phyloP scores from a whole-genome alignment of 1,140 invertebrate genomes.

The Homarus americanus region DNA sequence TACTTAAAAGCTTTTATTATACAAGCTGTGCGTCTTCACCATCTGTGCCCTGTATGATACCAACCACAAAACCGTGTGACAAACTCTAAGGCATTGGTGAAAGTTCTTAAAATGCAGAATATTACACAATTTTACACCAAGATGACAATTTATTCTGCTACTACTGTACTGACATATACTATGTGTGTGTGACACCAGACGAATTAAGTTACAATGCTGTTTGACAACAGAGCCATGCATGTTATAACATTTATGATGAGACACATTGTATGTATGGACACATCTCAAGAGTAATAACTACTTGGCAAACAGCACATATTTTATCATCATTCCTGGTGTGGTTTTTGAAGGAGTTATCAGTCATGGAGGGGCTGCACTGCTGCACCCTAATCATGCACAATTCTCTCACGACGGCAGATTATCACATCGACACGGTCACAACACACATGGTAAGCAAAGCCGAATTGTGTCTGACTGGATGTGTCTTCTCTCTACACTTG shows the following conservation, averaged over 20 bases:
- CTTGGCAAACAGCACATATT: not conserved
- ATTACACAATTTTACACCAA: not conserved
- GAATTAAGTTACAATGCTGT: not conserved
- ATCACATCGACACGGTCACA: not conserved
- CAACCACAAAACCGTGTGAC: too few relatives aligned
- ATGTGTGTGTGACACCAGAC: not conserved
- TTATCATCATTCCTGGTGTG: not conserved
- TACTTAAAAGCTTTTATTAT: not conserved
- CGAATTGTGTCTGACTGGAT: not conserved
- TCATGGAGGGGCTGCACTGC: not conserved
- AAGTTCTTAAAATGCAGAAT: too few relatives aligned
- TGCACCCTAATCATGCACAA: not conserved
- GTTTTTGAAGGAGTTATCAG: not conserved
- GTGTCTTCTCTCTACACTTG: not conserved
- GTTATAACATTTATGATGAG: not conserved
- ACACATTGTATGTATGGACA: not conserved
- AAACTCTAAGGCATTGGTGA: too few relatives aligned
- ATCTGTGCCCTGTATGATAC: too few relatives aligned
- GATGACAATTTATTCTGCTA: not conserved
- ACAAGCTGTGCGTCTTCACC: not conserved
- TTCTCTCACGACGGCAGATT: not conserved
- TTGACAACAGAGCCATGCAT: slow-evolving; percentile 4
- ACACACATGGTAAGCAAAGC: slow-evolving; percentile 2
- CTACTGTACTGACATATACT: not conserved
- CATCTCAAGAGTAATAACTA: not conserved